phyloP scores from a whole-genome alignment of 2,888 invertebrate genomes.

The Ptilodon capucinus region DNA sequence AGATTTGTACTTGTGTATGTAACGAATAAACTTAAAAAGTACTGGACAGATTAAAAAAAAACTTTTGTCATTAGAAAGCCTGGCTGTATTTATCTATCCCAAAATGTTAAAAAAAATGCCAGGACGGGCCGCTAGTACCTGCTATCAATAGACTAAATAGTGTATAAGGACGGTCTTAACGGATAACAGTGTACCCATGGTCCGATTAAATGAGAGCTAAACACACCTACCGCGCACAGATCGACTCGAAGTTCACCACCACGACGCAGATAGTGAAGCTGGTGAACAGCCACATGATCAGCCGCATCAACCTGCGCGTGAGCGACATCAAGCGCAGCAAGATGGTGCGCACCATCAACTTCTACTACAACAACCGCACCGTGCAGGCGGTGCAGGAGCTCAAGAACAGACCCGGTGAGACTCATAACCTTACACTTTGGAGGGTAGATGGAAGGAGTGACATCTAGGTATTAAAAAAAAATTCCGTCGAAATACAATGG shows the following conservation, averaged over 20 bases:
- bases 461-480: no score
- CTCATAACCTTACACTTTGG: no score
- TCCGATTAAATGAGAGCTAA: conserved; percentile 48
- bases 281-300: conserved; percentile 97
- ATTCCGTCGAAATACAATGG: no score
- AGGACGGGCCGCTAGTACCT: no score
- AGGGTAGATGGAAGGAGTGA: no score
- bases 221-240: conserved; percentile 67
- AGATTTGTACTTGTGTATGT: no score
- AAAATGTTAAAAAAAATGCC: no score
- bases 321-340: conserved; percentile 98
- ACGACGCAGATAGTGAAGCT: conserved; percentile 98
- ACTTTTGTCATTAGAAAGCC: no score
- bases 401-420: conserved; percentile 92
- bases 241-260: conserved; percentile 98
- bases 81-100: no score
- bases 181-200: conserved; percentile 2
- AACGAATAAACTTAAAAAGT: no score
- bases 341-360: conserved; percentile 97
- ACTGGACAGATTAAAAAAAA: no score
- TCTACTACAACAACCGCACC: conserved; percentile 97
- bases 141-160: background rate
- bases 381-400: conserved; percentile 98
- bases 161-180: no score
- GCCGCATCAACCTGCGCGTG: conserved; percentile 95